Evolutionary conservation across 2,888 invertebrate genomes (phyloP).

Genomic region (Mayetiola destructor): DNA sequence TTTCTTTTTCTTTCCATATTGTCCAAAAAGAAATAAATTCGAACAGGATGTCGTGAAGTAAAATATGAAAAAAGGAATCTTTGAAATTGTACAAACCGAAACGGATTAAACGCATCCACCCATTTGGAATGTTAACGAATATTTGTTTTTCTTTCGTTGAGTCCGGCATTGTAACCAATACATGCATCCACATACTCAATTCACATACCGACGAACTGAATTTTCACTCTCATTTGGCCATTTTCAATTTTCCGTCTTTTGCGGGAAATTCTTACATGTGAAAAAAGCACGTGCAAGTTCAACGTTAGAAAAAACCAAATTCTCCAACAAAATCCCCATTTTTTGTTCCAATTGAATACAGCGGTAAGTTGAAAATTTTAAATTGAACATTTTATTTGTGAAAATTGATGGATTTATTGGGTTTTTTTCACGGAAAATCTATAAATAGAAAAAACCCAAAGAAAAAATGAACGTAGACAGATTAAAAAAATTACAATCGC

Average conservation of each 20-base stretch:
- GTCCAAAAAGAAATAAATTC: no score
- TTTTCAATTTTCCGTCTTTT: constrained; percentile 12
- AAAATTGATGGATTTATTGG: background rate
- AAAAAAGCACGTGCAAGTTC: background rate
- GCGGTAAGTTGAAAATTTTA: background rate
- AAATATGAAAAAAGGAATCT: no score
- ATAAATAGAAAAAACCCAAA: background rate
- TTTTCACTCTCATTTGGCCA: background rate
- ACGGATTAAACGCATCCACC: constrained; percentile 4
- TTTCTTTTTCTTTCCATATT: background rate
- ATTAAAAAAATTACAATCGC: constrained; percentile 79
- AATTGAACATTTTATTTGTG: background rate
- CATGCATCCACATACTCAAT: background rate
- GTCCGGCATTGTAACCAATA: background rate
- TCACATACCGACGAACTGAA: background rate
- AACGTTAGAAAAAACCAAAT: background rate
- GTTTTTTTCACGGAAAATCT: background rate
- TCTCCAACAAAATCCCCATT: no score
- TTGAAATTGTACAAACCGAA: no score
- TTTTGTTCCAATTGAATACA: background rate
- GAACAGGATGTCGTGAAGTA: no score
- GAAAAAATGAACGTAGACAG: constrained; percentile 34
- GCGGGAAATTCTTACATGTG: constrained; percentile 7
- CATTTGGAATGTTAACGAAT: background rate
- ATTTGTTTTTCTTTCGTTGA: constrained; percentile 5